Conservation (phyloP, 2,888 invertebrate species). For the Diachrysia chrysitis region DNA sequence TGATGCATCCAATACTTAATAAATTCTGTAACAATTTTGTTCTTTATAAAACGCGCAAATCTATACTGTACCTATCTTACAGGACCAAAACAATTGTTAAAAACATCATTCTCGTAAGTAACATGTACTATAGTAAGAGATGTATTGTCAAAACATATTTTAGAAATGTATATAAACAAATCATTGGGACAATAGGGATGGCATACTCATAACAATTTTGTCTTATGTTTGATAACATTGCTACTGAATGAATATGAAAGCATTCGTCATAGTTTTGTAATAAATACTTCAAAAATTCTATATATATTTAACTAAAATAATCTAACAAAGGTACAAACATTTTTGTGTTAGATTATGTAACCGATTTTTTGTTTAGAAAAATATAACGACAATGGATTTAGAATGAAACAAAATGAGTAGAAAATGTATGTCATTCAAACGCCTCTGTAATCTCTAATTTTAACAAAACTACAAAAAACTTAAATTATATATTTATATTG, state of each 20-base stretch:
- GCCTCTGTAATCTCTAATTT: neutral
- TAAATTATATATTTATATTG: too few relatives aligned
- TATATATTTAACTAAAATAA: too few relatives aligned
- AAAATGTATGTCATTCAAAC: neutral
- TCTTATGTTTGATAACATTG: slow-evolving; percentile 36
- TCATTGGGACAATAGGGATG: slow-evolving; percentile 48
- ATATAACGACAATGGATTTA: neutral
- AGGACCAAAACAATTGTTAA: slow-evolving; percentile 25
- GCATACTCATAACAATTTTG: slow-evolving; percentile 44
- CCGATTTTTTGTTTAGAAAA: neutral
- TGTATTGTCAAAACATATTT: slow-evolving; percentile 53
- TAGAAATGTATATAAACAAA: slow-evolving; percentile 39
- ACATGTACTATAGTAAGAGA: slow-evolving; percentile 12
- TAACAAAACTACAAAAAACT: too few relatives aligned
- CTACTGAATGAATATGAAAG: slow-evolving; percentile 8
- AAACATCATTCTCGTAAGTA: slow-evolving; percentile 16
- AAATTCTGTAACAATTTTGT: neutral
- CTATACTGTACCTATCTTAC: neutral
- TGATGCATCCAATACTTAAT: too few relatives aligned
- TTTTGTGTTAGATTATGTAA: neutral
- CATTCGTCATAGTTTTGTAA: slow-evolving; percentile 38
- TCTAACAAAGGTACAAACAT: too few relatives aligned
- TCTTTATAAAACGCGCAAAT: neutral
- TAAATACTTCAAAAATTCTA: slow-evolving; percentile 19
- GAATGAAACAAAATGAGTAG: neutral